These are phyloP conservation scores for Danaus plexippus DNA, from an alignment of 1,140 invertebrate genomes.

Conservation along the genomic window DNA sequence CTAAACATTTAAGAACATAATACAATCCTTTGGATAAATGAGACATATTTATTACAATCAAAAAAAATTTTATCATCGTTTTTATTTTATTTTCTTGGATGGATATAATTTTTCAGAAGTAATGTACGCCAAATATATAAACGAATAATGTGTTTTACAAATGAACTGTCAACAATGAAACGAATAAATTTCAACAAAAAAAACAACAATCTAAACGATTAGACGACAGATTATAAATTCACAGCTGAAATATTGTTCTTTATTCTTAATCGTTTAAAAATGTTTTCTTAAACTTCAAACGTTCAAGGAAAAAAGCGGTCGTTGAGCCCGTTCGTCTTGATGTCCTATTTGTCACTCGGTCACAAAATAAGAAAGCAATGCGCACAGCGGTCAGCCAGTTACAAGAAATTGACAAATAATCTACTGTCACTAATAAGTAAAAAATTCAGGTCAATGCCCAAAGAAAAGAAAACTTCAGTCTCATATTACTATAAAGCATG, in stretches of 20 bases:
- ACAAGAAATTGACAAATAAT: constrained; percentile 35
- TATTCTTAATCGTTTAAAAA: constrained; percentile 38
- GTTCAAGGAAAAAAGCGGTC: constrained; percentile 25
- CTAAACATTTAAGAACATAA: no score
- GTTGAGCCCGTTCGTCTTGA: constrained; percentile 31
- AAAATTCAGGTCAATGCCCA: constrained; percentile 50
- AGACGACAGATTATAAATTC: constrained; percentile 19
- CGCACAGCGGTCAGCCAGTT: constrained; percentile 17
- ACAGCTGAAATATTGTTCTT: constrained; percentile 35
- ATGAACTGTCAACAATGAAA: constrained; percentile 11
- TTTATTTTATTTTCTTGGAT: no score
- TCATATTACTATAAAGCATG: constrained; percentile 38
- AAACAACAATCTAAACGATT: constrained; percentile 11
- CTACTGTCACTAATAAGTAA: constrained; percentile 29
- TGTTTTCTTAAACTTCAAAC: constrained; percentile 29
- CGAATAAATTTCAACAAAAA: constrained; percentile 9
- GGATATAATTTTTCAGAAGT: no score
- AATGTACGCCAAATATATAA: no score
- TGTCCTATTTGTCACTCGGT: constrained; percentile 33
- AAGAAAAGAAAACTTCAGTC: constrained; percentile 30
- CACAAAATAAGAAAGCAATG: constrained; percentile 28
- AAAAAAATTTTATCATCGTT: no score
- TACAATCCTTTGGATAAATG: no score
- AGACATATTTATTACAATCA: no score
- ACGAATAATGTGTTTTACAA: no score